Percentiles rank a stretch among this genome's conserved stretches.
These are phyloP conservation scores for Ibycter americanus DNA, from an alignment of 2,797 vertebrate species.

Conservation along the genomic window DNA sequence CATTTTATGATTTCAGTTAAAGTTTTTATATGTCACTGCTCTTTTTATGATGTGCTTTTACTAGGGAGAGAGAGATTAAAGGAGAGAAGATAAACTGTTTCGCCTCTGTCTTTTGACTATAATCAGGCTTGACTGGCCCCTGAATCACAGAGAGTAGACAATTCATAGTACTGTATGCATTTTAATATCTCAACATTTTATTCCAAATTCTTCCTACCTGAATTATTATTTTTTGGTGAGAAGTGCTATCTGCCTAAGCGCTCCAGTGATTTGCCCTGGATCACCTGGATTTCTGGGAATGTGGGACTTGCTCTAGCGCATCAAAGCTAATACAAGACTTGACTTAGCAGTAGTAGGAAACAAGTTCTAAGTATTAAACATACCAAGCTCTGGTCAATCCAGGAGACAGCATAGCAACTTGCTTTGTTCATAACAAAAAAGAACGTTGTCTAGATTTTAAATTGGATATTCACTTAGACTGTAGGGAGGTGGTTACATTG, in stretches of 20 bases:
- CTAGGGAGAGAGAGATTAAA: background rate
- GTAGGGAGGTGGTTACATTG: background rate
- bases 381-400: background rate
- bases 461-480: background rate
- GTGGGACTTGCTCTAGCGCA: background rate
- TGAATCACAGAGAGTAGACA: background rate
- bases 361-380: background rate
- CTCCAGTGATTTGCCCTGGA: background rate
- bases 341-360: background rate
- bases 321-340: background rate
- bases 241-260: background rate
- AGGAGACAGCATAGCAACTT: background rate
- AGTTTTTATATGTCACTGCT: background rate
- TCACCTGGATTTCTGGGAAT: background rate
- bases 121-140: background rate
- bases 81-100: background rate
- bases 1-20: background rate
- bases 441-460: background rate
- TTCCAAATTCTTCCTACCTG: background rate
- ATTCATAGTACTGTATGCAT: background rate
- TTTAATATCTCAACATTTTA: background rate
- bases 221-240: background rate
- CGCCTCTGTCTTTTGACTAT: background rate
- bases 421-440: background rate
- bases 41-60: background rate